Evolutionary conservation across 1,140 invertebrate species (phyloP).

Genomic region (Zeugodacus cucurbitae): DNA sequence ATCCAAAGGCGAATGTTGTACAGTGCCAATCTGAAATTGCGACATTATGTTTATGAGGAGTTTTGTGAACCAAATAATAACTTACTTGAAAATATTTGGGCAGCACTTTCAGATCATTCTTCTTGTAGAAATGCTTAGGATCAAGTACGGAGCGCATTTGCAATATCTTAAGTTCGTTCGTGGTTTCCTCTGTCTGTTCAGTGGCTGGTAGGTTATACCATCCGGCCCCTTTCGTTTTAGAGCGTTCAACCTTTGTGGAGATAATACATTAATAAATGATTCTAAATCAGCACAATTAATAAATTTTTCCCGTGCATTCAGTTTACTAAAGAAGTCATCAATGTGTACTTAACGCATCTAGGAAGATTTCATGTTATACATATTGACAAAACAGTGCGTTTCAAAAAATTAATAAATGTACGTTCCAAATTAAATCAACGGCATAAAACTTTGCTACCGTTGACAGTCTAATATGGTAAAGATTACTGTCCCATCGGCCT

Average conservation of each 20-base stretch:
- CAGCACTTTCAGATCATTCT: constrained; percentile 84
- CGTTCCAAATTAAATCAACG: constrained; percentile 50
- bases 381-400: neutral
- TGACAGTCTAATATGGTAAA: constrained; percentile 50
- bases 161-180: constrained; percentile 86
- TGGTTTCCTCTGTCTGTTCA: constrained; percentile 88
- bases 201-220: constrained; percentile 91
- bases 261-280: constrained; percentile 31
- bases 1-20: constrained; percentile 78
- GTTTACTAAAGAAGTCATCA: constrained; percentile 66
- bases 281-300: neutral
- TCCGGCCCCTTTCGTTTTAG: constrained; percentile 82
- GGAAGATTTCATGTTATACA: constrained; percentile 36
- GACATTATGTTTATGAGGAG: neutral
- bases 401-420: constrained; percentile 44
- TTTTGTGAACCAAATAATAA: neutral
- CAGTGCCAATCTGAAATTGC: constrained; percentile 74
- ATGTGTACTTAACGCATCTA: constrained; percentile 43
- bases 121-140: constrained; percentile 94
- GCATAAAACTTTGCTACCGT: constrained; percentile 39
- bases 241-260: constrained; percentile 69
- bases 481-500: constrained; percentile 60
- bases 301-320: constrained; percentile 49
- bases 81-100: constrained; percentile 93
- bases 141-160: constrained; percentile 93